Evolutionary conservation across 2,113 vertebrate genomes (phyloP).

Genomic region (Oenanthe oenanthe): DNA sequence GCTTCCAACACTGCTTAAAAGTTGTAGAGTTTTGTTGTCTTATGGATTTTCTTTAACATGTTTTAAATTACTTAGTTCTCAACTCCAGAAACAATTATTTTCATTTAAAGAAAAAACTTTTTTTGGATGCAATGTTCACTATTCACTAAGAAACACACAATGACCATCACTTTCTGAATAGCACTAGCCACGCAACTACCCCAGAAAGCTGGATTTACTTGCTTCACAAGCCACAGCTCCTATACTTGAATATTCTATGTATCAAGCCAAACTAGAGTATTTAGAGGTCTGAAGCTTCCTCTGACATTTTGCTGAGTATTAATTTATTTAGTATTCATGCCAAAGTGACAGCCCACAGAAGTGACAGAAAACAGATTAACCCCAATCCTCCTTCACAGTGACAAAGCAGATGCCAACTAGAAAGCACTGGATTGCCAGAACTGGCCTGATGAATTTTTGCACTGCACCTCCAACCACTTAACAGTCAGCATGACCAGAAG

Average conservation of each 20-base stretch:
- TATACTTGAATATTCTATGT: background rate
- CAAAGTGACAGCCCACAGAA: background rate
- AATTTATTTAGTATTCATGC: background rate
- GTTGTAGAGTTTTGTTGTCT: too few relatives aligned
- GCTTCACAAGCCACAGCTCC: background rate
- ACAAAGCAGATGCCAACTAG: background rate
- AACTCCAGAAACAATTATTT: background rate
- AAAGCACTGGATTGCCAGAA: background rate
- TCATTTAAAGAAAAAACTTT: background rate
- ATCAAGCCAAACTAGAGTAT: background rate
- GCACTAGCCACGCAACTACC: background rate
- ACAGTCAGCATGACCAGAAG: background rate
- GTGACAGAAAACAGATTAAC: background rate
- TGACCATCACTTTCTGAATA: background rate
- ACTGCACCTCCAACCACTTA: background rate
- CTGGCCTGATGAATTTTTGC: background rate
- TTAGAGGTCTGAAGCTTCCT: background rate
- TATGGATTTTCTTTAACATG: background rate
- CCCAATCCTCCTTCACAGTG: fast-evolving
- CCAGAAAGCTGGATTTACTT: background rate
- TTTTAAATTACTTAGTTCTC: background rate
- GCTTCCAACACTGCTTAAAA: background rate
- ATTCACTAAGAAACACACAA: background rate
- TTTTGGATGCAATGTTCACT: background rate
- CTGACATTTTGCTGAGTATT: background rate